Evolutionary conservation across 2,888 invertebrate genomes (phyloP), one percentile per base, ranked within the genome.

Genomic region (Ametastegia equiseti): DNA sequence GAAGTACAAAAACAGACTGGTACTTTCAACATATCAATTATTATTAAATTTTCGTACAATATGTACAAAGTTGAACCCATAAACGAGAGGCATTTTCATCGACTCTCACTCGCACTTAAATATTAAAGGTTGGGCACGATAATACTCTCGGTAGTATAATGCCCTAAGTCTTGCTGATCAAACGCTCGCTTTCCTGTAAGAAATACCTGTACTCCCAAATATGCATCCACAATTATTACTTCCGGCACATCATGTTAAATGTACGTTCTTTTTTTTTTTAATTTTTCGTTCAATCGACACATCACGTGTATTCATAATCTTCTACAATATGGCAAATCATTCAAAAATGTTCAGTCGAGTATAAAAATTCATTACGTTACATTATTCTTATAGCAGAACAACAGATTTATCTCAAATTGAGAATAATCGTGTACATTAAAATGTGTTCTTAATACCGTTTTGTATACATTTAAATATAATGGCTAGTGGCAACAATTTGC

Each of bases 111-210:
- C 90, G 88, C 89, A 91, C 91, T 91, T 91, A 91, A 90, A 91
- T 90, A 90, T 91, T 91, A 91, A 91, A 90, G 89, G 90, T 91
- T 91, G 91, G 91, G 91, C 91, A 91, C 89, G 86, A 91, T 91
- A 91, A 91, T 91, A 91, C 91, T 91, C 91, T 89, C 85, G 89
- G 89, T 90, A 91, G 86, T 91, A 91, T 91, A 91, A 91, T 91
- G 91, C 91, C 91, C 91, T 91, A 90, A 91, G 91, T 91, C 91
- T 91, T 91, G 91, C 91, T 91, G 91, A 90, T 91, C 91, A 90
- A 90, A 90, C 90, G 87, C 88, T 88, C 88, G 86, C 88, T 89
- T 87, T 88, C 89, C 87, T 85, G 88, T 88, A 87, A 90, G 89
- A 87, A 87, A 86, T 88, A 87, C 84, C 90, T 89, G 89, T 87